phyloP scores from a whole-genome alignment of 2,888 invertebrate species.

The Rhyacophila evoluta region DNA sequence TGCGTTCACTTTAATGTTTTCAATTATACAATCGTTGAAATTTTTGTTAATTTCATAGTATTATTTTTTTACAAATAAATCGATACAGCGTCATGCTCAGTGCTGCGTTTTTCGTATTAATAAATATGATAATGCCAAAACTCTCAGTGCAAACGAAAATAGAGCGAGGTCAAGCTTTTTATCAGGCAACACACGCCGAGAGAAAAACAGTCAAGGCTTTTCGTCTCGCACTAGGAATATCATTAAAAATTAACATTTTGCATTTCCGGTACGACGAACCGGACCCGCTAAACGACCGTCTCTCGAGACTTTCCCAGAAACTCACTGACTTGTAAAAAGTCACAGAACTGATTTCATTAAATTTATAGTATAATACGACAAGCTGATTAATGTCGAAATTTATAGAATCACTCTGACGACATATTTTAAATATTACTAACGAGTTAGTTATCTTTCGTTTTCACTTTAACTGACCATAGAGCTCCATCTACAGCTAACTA shows the following conservation, averaged over 20 bases:
- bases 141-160: neutral
- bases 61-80: too few relatives aligned
- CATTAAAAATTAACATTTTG: slow-evolving; percentile 15
- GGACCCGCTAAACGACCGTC: neutral
- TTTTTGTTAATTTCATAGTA: too few relatives aligned
- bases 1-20: too few relatives aligned
- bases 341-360: neutral
- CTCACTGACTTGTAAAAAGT: neutral
- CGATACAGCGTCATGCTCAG: too few relatives aligned
- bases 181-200: neutral
- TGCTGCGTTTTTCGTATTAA: neutral
- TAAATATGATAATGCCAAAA: neutral
- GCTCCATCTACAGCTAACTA: too few relatives aligned
- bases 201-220: neutral
- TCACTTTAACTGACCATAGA: too few relatives aligned
- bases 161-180: neutral
- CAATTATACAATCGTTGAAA: too few relatives aligned
- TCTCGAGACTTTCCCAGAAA: neutral
- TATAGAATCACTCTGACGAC: too few relatives aligned
- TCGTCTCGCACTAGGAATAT: neutral
- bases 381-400: too few relatives aligned
- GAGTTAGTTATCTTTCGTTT: too few relatives aligned
- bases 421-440: too few relatives aligned
- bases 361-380: too few relatives aligned
- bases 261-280: neutral